Evolutionary conservation across 2,113 vertebrate genomes (phyloP), one percentile per base, ranked within the genome.

Genomic region (Anarrhichthys ocellatus): DNA sequence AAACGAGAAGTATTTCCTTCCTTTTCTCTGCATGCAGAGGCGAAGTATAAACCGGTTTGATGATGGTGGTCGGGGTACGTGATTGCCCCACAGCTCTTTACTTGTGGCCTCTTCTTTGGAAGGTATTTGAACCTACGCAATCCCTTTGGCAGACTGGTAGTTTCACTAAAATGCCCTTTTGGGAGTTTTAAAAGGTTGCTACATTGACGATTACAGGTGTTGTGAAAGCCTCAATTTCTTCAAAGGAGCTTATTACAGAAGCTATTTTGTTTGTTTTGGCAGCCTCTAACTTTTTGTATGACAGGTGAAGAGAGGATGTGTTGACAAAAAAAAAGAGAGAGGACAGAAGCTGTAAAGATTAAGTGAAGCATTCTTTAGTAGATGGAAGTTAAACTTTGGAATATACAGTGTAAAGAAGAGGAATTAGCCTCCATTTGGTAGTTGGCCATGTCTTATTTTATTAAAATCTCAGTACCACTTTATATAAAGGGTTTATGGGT

Each of bases 1-100:
- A 27, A 62, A 9, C 17, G 0, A 70, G 79, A 83, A 70, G 6
- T 3, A 4, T 27, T 65, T 91, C 85, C 87, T 88, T 81, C 14
- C 7, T 56, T 69, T 78, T 48, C 22, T 14, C 44, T 81, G 79
- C 92, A 64, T 87, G 94, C 85, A 88, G 80, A 76, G 84, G 80
- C 93, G 91, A 42, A 20, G 27, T 46, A 73, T 63, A 2, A 38
- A 24, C 56, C 14, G 5, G 44, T n/a, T n/a, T 64, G 64, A 22
- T 72, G 66, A 14, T 56, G 46, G 40, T 17, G 67, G 74, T 9
- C 73, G 34, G 40, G 38, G 56, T 58, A 82, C 9, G 24, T 48
- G 48, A 76, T 85, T 76, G 46, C 62, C 77, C 24, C 8, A 9
- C 75, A 62, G 87, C 63, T 58, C 9, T 48, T 24, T 29, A 17